A percentile compares a stretch with the other conserved stretches of the same genome.
Conservation (phyloP, 2,888 invertebrate genomes). For the Platycheirus albimanus region DNA sequence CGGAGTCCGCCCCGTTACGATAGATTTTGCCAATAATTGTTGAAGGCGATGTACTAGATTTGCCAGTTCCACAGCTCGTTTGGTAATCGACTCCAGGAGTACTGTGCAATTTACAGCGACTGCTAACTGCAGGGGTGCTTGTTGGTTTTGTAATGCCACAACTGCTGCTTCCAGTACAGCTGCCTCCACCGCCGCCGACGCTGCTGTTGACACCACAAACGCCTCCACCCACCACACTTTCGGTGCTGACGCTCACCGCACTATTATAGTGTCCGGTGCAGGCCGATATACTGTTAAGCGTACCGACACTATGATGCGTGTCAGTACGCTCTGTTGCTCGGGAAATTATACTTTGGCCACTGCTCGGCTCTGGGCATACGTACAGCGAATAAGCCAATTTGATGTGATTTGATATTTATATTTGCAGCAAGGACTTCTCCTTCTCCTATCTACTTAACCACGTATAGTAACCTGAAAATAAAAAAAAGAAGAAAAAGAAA, state of each 20-base stretch:
- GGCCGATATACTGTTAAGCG: conserved; percentile 74
- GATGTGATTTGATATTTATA: conserved; percentile 72
- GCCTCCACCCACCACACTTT: conserved; percentile 75
- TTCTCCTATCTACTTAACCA: background rate
- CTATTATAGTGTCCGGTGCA: conserved; percentile 75
- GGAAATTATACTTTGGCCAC: conserved; percentile 79
- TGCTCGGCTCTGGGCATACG: conserved; percentile 82
- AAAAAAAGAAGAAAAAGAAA: background rate
- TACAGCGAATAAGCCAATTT: conserved; percentile 83
- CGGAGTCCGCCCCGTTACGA: conserved; percentile 58
- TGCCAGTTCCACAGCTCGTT: conserved; percentile 75
- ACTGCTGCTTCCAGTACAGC: conserved; percentile 48
- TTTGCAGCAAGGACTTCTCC: conserved; percentile 34
- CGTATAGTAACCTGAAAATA: conserved; percentile 24
- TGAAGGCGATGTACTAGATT: conserved; percentile 75
- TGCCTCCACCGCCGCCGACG: conserved; percentile 31
- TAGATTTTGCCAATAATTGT: conserved; percentile 66
- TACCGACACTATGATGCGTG: conserved; percentile 77
- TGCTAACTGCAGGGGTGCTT: conserved; percentile 74
- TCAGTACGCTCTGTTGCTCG: conserved; percentile 78
- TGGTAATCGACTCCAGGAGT: conserved; percentile 44
- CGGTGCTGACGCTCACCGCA: conserved; percentile 79
- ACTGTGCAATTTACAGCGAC: conserved; percentile 61
- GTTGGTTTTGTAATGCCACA: conserved; percentile 54
- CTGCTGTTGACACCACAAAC: conserved; percentile 45